phyloP scores from a whole-genome alignment of 2,888 invertebrate genomes.

The Pandemis heparana region DNA sequence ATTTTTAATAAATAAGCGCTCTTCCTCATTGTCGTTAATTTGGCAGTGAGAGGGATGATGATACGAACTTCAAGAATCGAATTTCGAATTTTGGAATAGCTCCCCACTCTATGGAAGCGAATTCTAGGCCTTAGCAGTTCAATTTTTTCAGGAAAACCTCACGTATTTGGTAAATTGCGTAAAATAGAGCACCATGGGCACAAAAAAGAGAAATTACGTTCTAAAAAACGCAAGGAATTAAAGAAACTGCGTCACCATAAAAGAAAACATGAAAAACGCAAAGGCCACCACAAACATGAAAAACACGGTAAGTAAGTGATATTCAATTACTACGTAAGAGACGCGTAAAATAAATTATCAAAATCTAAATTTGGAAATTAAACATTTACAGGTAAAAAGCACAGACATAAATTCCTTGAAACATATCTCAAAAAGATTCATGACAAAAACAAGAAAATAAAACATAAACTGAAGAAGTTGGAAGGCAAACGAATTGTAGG shows the following conservation, averaged over 20 bases:
- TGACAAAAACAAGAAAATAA: neutral
- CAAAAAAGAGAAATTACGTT: neutral
- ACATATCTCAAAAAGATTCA: neutral
- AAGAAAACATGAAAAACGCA: conserved; percentile 13
- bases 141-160: neutral
- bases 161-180: neutral
- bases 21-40: too few species aligned
- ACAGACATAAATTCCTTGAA: neutral
- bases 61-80: too few species aligned
- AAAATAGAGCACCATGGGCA: neutral
- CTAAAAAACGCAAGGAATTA: conserved; percentile 1
- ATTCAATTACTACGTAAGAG: neutral
- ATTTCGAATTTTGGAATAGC: neutral
- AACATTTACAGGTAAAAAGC: neutral
- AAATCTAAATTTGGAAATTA: neutral
- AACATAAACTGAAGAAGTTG: neutral
- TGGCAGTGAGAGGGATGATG: too few species aligned
- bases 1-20: too few species aligned
- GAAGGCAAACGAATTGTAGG: neutral
- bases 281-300: neutral
- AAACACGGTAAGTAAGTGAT: conserved; percentile 12
- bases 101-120: too few species aligned
- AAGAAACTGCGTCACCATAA: conserved; percentile 8
- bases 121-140: too few species aligned
- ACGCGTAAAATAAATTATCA: neutral